phyloP scores from a whole-genome alignment of 2,113 vertebrate species.

The Climacteris rufus region DNA sequence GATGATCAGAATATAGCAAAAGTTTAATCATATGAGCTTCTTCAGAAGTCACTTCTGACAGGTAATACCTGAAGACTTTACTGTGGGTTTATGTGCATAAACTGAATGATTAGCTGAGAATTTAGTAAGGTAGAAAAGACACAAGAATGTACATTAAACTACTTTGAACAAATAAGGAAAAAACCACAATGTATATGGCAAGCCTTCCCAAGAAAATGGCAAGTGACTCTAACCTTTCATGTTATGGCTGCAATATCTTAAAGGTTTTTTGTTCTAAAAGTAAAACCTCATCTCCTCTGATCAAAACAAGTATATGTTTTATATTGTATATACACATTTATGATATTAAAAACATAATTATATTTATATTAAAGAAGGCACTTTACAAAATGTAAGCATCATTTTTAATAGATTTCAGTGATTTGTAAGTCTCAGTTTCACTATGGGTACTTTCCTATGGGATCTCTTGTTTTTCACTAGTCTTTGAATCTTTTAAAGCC shows the following conservation, averaged over 20 bases:
- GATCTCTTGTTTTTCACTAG: conserved; percentile 72
- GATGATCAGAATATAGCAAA: not conserved
- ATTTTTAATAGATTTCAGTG: conserved; percentile 60
- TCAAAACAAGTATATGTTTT: conserved; percentile 48
- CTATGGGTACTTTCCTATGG: conserved; percentile 68
- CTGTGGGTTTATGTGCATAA: not conserved
- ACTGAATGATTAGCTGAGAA: not conserved
- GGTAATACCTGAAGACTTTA: not conserved
- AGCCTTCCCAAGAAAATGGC: not conserved
- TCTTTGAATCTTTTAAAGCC: conserved; percentile 79
- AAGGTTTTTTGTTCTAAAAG: not conserved
- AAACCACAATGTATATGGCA: not conserved
- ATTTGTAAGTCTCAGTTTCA: conserved; percentile 71
- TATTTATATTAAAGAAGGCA: conserved; percentile 71
- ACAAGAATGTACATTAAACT: not conserved
- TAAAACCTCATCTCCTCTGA: not conserved
- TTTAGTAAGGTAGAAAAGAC: not conserved
- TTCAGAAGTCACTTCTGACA: not conserved
- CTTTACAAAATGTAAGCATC: conserved; percentile 66
- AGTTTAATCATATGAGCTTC: not conserved
- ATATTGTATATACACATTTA: conserved; percentile 55
- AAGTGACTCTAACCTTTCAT: not conserved
- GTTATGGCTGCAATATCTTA: not conserved
- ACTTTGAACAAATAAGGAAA: not conserved
- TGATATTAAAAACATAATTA: conserved; percentile 64